Percentiles rank a stretch among this genome's conserved stretches.
phyloP scores from a whole-genome alignment of 1,140 invertebrate genomes.

The Penaeus vannamei region DNA sequence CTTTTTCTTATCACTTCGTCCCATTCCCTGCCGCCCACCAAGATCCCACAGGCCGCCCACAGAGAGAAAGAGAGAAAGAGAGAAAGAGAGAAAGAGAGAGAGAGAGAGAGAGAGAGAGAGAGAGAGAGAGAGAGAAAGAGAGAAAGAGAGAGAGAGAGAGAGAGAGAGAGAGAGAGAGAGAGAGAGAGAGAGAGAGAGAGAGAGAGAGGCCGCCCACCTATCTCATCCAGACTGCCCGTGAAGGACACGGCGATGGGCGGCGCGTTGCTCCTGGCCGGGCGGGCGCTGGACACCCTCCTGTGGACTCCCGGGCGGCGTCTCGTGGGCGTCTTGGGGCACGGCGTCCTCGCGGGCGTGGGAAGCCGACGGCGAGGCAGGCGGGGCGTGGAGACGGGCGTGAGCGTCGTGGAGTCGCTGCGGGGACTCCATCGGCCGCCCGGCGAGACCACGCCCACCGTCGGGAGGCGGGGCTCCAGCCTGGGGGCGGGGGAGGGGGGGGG shows the following conservation, averaged over 20 bases:
- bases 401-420: slow-evolving; percentile 44
- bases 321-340: not conserved
- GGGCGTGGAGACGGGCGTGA: slow-evolving; percentile 53
- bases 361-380: slow-evolving; percentile 38
- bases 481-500: not conserved
- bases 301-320: slow-evolving; percentile 4
- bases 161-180: not conserved
- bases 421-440: slow-evolving; percentile 29
- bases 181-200: not conserved
- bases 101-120: slow-evolving; percentile 1
- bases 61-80: not conserved
- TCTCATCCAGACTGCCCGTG: slow-evolving; percentile 44
- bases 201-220: slow-evolving; percentile 7
- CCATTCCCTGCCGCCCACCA: too few species aligned
- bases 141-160: not conserved
- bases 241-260: slow-evolving; percentile 9
- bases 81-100: not conserved
- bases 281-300: slow-evolving; percentile 39
- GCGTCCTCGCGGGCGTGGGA: slow-evolving; percentile 34
- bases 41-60: not conserved
- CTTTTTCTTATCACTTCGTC: too few species aligned
- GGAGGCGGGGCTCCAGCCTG: slow-evolving; percentile 40
- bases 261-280: slow-evolving; percentile 34
- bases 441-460: slow-evolving; percentile 34
- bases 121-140: slow-evolving; percentile 37